phyloP scores from a whole-genome alignment of 1,140 invertebrate species.

The Papilio xuthus region DNA sequence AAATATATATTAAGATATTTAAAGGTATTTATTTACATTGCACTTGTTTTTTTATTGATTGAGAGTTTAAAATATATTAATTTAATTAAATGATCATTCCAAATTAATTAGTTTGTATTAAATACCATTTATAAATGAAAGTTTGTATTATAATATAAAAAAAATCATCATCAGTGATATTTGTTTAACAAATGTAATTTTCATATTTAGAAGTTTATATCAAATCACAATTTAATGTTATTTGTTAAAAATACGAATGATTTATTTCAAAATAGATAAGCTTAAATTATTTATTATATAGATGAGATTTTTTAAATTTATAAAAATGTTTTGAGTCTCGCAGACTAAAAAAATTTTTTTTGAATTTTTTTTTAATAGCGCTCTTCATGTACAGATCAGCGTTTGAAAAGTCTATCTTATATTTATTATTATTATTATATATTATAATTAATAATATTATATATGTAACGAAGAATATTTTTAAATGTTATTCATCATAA shows the following conservation, averaged over 20 bases:
- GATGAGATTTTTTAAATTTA: slow-evolving; percentile 42
- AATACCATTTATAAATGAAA: neutral
- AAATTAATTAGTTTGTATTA: slow-evolving; percentile 23
- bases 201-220: slow-evolving; percentile 31
- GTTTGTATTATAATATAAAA: neutral
- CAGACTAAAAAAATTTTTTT: slow-evolving; percentile 44
- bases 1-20: slow-evolving; percentile 24
- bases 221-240: slow-evolving; percentile 33
- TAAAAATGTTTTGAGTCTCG: slow-evolving; percentile 37
- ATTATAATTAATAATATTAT: slow-evolving; percentile 53
- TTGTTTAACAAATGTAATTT: slow-evolving; percentile 24
- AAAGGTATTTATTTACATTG: slow-evolving; percentile 15
- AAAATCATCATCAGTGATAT: slow-evolving; percentile 16
- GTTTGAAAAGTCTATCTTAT: slow-evolving; percentile 59
- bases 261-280: slow-evolving; percentile 44
- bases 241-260: slow-evolving; percentile 17
- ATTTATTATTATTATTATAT: slow-evolving; percentile 48
- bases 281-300: slow-evolving; percentile 45
- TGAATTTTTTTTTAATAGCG: slow-evolving; percentile 48
- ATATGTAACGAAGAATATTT: slow-evolving; percentile 64
- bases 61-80: slow-evolving; percentile 7
- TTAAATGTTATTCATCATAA: slow-evolving; percentile 55
- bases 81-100: slow-evolving; percentile 17
- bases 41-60: slow-evolving; percentile 26
- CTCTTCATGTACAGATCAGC: slow-evolving; percentile 58